These are phyloP conservation scores for Latrodectus hesperus DNA, from an alignment of 2,888 invertebrate species.

Conservation along the genomic window DNA sequence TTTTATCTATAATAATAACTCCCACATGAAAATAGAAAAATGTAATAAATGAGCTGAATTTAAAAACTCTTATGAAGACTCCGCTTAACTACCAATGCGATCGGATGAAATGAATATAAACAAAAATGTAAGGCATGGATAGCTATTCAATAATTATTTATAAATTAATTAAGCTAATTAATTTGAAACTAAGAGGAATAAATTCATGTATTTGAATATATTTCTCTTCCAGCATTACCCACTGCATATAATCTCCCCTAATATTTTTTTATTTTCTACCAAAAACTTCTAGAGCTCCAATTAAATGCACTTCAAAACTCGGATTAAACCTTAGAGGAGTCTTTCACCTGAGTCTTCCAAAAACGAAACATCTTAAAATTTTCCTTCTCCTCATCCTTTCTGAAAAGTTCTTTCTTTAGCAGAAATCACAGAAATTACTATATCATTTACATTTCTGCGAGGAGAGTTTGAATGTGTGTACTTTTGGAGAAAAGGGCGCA, in stretches of 20 bases:
- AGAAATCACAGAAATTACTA: constrained; percentile 3
- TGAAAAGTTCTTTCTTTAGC: not conserved
- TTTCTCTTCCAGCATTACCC: not conserved
- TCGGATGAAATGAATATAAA: too few species aligned
- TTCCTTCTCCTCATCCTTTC: not conserved
- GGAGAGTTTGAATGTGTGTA: not conserved
- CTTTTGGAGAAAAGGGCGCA: not conserved
- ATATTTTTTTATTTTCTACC: not conserved
- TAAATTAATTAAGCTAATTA: not conserved
- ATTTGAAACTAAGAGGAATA: not conserved
- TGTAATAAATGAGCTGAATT: too few species aligned
- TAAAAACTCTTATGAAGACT: too few species aligned
- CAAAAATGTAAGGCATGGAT: too few species aligned
- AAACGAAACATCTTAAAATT: constrained; percentile 13
- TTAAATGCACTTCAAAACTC: constrained; percentile 20
- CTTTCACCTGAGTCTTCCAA: not conserved
- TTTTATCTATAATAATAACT: too few species aligned
- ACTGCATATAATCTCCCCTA: not conserved
- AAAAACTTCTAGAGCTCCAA: constrained; percentile 36
- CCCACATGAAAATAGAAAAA: too few species aligned
- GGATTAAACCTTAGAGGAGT: constrained; percentile 8
- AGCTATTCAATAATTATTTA: not conserved
- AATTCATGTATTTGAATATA: not conserved
- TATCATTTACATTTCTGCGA: constrained; percentile 46
- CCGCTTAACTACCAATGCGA: too few species aligned